Evolutionary conservation across 2,888 invertebrate species (phyloP).

Genomic region (Charanyca ferruginea): DNA sequence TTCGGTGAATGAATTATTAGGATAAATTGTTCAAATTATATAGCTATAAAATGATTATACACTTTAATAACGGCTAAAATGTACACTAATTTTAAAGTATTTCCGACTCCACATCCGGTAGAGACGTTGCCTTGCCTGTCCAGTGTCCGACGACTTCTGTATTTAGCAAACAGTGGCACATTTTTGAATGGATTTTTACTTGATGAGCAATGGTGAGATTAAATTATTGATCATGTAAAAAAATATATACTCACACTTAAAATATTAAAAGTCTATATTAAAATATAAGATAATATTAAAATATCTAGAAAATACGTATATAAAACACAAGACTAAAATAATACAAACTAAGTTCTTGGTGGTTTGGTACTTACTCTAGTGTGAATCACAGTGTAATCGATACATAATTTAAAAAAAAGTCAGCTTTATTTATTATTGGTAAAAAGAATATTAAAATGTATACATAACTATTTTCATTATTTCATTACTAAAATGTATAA

Average conservation of each 20-base stretch:
- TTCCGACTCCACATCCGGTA: conserved; percentile 76
- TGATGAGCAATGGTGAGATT: conserved; percentile 34
- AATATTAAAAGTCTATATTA: no score
- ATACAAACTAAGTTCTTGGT: no score
- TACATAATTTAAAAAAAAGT: neutral
- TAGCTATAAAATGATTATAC: accelerated
- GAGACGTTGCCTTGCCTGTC: conserved; percentile 87
- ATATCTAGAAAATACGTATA: neutral
- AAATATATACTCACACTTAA: neutral
- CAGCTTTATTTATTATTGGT: neutral
- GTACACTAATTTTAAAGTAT: conserved; percentile 52
- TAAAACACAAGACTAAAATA: neutral
- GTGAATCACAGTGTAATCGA: neutral
- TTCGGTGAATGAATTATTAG: neutral
- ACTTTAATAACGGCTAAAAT: conserved; percentile 13
- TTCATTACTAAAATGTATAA: no score
- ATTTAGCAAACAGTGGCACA: conserved; percentile 84
- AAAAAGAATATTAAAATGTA: neutral
- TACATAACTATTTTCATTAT: neutral
- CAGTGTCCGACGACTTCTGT: conserved; percentile 89
- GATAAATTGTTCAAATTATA: accelerated
- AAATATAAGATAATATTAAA: neutral
- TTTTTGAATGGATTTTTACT: conserved; percentile 50
- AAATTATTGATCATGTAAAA: conserved; percentile 16
- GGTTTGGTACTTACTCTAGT: no score